Conservation (phyloP, 1,140 invertebrate species). For the Dysdera silvatica region DNA sequence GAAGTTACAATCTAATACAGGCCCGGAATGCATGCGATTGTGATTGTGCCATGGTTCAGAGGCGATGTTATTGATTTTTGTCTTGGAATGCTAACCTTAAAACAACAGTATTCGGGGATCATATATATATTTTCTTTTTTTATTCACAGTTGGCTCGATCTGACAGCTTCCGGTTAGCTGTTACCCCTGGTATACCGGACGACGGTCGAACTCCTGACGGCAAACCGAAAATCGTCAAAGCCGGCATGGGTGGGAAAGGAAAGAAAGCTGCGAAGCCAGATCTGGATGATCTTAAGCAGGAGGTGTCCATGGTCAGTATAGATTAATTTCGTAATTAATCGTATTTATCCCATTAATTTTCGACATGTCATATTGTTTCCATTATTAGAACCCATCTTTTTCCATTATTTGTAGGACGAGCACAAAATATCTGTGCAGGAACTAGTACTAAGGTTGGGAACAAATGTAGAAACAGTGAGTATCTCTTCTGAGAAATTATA, state of each 20-base stretch:
- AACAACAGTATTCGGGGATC: too few species aligned
- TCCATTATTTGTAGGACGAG: constrained; percentile 52
- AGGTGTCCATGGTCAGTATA: constrained; percentile 74
- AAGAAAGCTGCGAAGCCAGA: constrained; percentile 41
- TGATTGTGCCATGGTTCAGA: too few species aligned
- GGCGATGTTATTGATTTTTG: too few species aligned
- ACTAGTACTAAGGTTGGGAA: constrained; percentile 88
- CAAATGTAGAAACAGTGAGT: constrained; percentile 76
- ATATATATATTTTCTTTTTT: too few species aligned
- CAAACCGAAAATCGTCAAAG: constrained; percentile 50
- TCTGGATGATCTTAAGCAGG: constrained; percentile 94
- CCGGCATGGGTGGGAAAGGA: background rate
- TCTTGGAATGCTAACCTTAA: too few species aligned
- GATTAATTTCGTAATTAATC: background rate
- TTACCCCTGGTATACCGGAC: constrained; percentile 74
- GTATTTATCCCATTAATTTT: too few species aligned
- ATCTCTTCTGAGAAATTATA: too few species aligned
- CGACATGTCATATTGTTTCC: background rate
- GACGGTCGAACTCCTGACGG: constrained; percentile 90
- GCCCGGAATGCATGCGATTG: too few species aligned
- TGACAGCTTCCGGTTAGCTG: constrained; percentile 88
- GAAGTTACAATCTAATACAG: too few species aligned
- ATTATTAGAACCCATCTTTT: background rate
- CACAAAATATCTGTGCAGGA: constrained; percentile 96
- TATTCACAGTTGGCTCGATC: constrained; percentile 38